phyloP scores from a whole-genome alignment of 1,140 invertebrate species.

The Spodoptera frugiperda region DNA sequence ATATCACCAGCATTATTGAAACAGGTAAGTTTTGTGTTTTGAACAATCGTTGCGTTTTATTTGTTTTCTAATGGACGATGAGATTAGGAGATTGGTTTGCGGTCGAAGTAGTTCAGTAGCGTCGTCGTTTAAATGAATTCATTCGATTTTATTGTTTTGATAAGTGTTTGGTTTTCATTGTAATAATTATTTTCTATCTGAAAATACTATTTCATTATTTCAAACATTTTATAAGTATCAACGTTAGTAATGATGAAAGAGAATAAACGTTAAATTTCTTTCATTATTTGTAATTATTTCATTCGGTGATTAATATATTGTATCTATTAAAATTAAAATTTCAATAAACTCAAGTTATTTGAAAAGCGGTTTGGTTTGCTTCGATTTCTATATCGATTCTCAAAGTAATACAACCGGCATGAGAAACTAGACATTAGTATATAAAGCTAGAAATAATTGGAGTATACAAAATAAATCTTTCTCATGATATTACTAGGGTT shows the following conservation, averaged over 20 bases:
- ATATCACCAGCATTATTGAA: constrained; percentile 73
- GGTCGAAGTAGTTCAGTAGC: background rate
- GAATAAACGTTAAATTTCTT: too few species aligned
- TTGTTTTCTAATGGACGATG: background rate
- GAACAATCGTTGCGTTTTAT: background rate
- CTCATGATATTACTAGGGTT: too few species aligned
- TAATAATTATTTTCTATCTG: too few species aligned
- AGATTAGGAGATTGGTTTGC: background rate
- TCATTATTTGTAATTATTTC: background rate
- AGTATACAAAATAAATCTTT: too few species aligned
- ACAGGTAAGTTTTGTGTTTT: constrained; percentile 65
- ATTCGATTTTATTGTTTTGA: background rate
- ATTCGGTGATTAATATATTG: background rate
- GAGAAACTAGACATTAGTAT: too few species aligned
- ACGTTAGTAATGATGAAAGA: too few species aligned
- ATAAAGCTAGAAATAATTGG: too few species aligned
- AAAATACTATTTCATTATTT: too few species aligned
- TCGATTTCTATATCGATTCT: background rate
- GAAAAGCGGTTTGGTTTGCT: background rate
- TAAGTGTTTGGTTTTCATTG: too few species aligned
- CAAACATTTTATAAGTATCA: too few species aligned
- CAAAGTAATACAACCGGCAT: background rate
- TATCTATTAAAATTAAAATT: background rate
- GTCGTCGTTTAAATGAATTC: too few species aligned
- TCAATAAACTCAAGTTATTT: background rate